Conservation (phyloP, 1,140 invertebrate genomes). For the Drosophila prosaltans region DNA sequence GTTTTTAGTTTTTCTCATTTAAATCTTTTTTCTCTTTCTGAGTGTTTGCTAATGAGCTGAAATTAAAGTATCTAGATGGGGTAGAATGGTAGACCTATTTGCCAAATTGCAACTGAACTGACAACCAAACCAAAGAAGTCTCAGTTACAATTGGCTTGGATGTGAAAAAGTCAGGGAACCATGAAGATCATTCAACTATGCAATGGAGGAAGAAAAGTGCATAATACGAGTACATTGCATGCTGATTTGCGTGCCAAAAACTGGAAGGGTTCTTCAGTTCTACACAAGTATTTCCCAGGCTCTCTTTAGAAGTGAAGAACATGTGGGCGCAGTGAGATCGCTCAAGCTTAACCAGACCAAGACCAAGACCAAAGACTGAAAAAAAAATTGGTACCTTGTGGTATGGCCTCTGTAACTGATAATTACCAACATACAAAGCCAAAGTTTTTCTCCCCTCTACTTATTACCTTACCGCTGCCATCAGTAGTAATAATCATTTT, state of each 20-base stretch:
- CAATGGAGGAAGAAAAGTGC: conserved; percentile 33
- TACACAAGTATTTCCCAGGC: conserved; percentile 59
- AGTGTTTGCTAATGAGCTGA: conserved; percentile 57
- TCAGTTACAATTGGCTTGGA: conserved; percentile 63
- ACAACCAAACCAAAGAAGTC: conserved; percentile 27
- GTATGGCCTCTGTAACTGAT: conserved; percentile 24
- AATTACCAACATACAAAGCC: conserved; percentile 40
- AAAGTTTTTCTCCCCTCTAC: conserved; percentile 1
- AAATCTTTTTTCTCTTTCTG: conserved; percentile 36
- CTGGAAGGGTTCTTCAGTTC: conserved; percentile 43
- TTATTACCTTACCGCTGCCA: conserved; percentile 1
- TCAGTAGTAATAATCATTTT: conserved; percentile 29
- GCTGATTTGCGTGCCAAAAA: conserved; percentile 66
- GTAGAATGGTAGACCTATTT: conserved; percentile 28
- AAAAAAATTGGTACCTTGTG: conserved; percentile 6
- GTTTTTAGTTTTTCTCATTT: not conserved
- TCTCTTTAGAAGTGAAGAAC: conserved; percentile 16
- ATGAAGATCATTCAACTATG: conserved; percentile 75
- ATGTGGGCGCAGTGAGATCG: conserved; percentile 57
- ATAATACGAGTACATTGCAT: conserved; percentile 29
- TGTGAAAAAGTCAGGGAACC: conserved; percentile 56
- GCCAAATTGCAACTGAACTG: conserved; percentile 48
- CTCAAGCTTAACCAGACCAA: conserved; percentile 70
- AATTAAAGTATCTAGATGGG: conserved; percentile 43
- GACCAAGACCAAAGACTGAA: conserved; percentile 53